phyloP scores from a whole-genome alignment of 2,888 invertebrate species.

The Dasypogon diadema region DNA sequence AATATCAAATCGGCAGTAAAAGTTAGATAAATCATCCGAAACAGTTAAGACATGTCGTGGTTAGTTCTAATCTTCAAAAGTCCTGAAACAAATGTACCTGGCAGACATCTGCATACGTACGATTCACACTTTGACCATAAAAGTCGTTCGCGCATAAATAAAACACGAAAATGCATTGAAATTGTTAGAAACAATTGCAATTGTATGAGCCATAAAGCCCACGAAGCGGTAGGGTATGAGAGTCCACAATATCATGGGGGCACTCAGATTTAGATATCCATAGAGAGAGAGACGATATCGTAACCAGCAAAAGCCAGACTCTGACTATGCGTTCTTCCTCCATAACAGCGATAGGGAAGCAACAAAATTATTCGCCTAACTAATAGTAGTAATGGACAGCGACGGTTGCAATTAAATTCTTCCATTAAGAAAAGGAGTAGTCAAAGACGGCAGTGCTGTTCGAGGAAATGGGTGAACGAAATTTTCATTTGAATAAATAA shows the following conservation, averaged over 20 bases:
- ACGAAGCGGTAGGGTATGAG: slow-evolving; percentile 21
- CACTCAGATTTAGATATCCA: slow-evolving; percentile 44
- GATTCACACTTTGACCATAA: slow-evolving; percentile 47
- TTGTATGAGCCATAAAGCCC: slow-evolving; percentile 46
- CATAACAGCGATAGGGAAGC: not conserved
- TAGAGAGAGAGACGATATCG: not conserved
- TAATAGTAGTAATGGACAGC: slow-evolving; percentile 27
- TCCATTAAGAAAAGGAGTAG: slow-evolving; percentile 34
- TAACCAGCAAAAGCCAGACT: not conserved
- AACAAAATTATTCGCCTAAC: not conserved
- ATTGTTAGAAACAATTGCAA: slow-evolving; percentile 46
- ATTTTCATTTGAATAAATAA: slow-evolving; percentile 36
- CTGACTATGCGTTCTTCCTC: not conserved
- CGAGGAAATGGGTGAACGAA: slow-evolving; percentile 10
- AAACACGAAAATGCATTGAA: slow-evolving; percentile 42
- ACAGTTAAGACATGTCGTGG: slow-evolving; percentile 17
- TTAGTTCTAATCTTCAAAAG: slow-evolving; percentile 22
- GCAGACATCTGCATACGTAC: slow-evolving; percentile 35
- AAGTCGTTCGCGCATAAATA: slow-evolving; percentile 37
- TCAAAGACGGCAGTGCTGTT: slow-evolving; percentile 9
- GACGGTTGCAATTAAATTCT: slow-evolving; percentile 46
- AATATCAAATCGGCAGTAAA: slow-evolving; percentile 24
- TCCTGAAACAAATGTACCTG: slow-evolving; percentile 19
- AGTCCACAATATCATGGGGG: slow-evolving; percentile 18
- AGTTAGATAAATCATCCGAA: slow-evolving; percentile 26